Percentiles rank a stretch among this genome's conserved stretches.
Conservation (phyloP, 2,113 vertebrate species). For the Actinemys pallida region DNA sequence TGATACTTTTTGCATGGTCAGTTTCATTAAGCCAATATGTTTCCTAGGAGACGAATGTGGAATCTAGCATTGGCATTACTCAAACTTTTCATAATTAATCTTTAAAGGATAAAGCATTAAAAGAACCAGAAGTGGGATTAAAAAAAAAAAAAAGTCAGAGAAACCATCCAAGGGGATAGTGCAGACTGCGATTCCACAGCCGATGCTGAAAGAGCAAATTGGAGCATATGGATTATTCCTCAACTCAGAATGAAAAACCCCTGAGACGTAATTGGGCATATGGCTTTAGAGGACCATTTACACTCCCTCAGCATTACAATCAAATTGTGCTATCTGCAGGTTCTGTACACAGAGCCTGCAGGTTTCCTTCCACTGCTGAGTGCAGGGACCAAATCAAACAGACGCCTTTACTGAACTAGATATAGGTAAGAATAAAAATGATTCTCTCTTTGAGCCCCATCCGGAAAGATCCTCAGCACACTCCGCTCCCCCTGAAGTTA, state of each 20-base stretch:
- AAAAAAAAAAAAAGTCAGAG: background rate
- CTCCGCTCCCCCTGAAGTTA: background rate
- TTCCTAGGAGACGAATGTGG: background rate
- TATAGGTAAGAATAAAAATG: background rate
- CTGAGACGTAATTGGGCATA: background rate
- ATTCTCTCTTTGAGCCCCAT: background rate
- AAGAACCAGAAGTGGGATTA: background rate
- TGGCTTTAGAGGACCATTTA: background rate
- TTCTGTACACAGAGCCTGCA: background rate
- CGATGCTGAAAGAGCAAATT: background rate
- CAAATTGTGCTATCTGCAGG: background rate
- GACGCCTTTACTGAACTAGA: background rate
- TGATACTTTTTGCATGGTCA: conserved; percentile 25
- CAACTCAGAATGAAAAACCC: background rate
- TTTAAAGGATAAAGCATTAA: background rate
- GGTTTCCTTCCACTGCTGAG: background rate
- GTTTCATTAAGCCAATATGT: background rate
- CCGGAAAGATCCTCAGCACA: background rate
- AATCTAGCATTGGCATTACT: background rate
- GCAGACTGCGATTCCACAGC: background rate
- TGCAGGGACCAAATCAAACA: background rate
- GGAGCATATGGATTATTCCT: background rate
- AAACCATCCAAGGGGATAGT: background rate
- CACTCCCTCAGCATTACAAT: background rate
- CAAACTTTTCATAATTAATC: background rate